Base-by-base conservation (phyloP, 2,888 invertebrate genomes). In the Lordiphosa fenestrarum region DNA sequence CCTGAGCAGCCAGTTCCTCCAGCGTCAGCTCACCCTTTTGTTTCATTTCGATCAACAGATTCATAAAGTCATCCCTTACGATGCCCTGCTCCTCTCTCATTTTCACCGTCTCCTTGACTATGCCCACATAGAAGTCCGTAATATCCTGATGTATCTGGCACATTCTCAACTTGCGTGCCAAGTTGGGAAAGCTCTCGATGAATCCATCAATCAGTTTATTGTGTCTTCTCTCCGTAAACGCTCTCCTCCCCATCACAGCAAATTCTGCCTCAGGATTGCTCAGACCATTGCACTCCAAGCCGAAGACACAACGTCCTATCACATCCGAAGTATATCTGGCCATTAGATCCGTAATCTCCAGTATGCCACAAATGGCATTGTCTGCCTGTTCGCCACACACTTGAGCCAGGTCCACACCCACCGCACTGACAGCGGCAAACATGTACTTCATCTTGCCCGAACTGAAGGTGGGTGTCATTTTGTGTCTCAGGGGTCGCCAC, bases 1-100 rank as follows among this genome's bases (percentile, higher is more conserved):
- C 90, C 52, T 93, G 92, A 0, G 91, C 90, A 0, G 90, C 86
- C 3, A 92, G 74, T 37, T 92, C 77, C 2, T 90, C 85, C 6
- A 91, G 72, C 0, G 89, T 39, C 0, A 86, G 70, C 21, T 72
- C 66, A 0, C 66, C 71, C 9, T 66, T 80, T 3, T 59, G 56
- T 61, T 88, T 88, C 70, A 88, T 71, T 36, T 90, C 89, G 12
- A 91, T 81, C 57, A 91, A 77, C 3, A 91, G 60, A 48, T 91
- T 90, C 59, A 92, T 84, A 50, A 91, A 91, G 67, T 92, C 90
- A 46, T 89, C 88, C 33, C 91, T 55, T 62, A 84, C 66, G 15
- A 87, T 53, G 5, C 82, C 70, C 41, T 72, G 68, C 47, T 84
- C 49, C 58, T 89, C 88, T n/a, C 90, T 71, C 35, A 84, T 82